These are phyloP conservation scores for Bathynomus jamesi DNA, from an alignment of 1,140 invertebrate genomes.

Conservation along the genomic window DNA sequence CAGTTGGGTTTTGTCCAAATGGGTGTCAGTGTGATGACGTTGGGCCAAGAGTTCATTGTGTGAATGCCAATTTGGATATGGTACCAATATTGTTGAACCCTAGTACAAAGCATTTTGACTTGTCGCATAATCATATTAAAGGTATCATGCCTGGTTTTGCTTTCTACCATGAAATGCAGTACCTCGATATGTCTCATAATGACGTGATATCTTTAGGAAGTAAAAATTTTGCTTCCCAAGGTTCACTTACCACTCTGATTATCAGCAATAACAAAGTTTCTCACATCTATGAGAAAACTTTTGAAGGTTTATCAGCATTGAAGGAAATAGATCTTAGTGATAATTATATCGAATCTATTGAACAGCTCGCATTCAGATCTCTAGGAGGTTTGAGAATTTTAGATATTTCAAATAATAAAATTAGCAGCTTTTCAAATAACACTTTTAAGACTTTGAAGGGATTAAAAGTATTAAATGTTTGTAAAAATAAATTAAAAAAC, in stretches of 20 bases:
- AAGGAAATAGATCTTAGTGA: conserved; percentile 28
- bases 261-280: conserved; percentile 36
- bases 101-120: conserved; percentile 22
- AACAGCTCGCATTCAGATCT: conserved; percentile 27
- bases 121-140: conserved; percentile 33
- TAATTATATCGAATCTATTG: conserved; percentile 34
- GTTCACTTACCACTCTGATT: conserved; percentile 20
- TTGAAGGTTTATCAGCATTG: conserved; percentile 29
- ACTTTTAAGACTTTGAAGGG: conserved; percentile 27
- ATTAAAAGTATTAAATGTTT: conserved; percentile 23
- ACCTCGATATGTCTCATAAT: conserved; percentile 32
- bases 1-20: conserved; percentile 30
- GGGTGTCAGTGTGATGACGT: conserved; percentile 31
- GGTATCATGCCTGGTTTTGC: conserved; percentile 25
- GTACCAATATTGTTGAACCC: conserved; percentile 33
- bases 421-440: conserved; percentile 23
- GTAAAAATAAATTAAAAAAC: conserved; percentile 31
- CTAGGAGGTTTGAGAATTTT: conserved; percentile 23
- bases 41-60: conserved; percentile 21
- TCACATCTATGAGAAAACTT: conserved; percentile 26
- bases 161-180: conserved; percentile 28
- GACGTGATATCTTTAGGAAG: conserved; percentile 31
- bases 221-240: conserved; percentile 28
- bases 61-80: conserved; percentile 28
- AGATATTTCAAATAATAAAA: conserved; percentile 31